phyloP scores from a whole-genome alignment of 2,113 vertebrate species.

The Nansenia antarctica region DNA sequence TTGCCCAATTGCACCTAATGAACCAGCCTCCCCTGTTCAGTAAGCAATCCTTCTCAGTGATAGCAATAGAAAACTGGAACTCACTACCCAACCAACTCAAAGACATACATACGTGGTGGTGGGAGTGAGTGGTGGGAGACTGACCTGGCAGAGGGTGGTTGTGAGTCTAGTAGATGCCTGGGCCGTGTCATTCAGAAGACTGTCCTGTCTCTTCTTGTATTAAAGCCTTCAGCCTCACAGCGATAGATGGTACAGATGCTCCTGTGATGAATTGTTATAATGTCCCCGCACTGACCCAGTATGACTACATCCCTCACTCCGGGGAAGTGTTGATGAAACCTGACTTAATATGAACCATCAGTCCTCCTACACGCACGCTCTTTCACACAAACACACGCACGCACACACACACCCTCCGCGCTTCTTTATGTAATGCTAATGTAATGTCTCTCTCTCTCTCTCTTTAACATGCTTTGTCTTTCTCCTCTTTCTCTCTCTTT shows the following conservation, averaged over 20 bases:
- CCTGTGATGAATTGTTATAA: slow-evolving; percentile 5
- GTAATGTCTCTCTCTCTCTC: not conserved
- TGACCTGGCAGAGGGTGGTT: not conserved
- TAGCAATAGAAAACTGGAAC: no score
- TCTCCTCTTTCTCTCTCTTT: not conserved
- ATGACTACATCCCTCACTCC: slow-evolving; percentile 12
- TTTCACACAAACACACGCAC: not conserved
- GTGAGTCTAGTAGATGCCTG: no score
- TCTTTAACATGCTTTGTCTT: not conserved
- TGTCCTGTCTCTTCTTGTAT: not conserved
- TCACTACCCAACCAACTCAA: no score
- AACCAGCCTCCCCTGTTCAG: no score
- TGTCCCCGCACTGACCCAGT: slow-evolving; percentile 5
- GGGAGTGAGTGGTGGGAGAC: not conserved
- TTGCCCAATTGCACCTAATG: no score
- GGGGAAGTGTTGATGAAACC: not conserved
- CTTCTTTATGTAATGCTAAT: no score
- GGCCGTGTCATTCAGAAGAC: not conserved
- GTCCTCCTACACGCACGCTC: not conserved
- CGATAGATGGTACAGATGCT: not conserved
- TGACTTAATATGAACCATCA: slow-evolving; percentile 2
- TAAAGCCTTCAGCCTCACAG: not conserved
- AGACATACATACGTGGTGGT: no score
- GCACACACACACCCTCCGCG: no score
- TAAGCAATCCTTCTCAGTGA: no score